Evolutionary conservation across 2,113 vertebrate species (phyloP), one percentile per base, ranked within the genome.

Genomic region (Montifringilla adamsi): DNA sequence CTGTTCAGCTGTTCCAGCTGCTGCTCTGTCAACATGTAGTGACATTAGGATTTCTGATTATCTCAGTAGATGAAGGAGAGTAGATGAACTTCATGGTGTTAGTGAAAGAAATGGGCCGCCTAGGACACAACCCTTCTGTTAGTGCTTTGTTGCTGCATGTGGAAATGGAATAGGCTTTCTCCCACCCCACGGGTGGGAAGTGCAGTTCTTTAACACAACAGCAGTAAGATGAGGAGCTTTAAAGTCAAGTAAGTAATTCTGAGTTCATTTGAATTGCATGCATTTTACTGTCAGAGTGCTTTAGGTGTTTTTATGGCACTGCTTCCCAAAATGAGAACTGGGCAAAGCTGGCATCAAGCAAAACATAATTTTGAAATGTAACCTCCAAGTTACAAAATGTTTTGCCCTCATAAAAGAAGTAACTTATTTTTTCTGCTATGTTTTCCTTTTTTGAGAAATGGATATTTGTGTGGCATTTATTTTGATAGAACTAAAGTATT

Each of bases 381-480:
- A 31, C 10, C 13, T 67, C 16, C 11, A 50, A 50, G 43, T 74
- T 87, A 49, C 3, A 1, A 1, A 69, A 43, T 0, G 1, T 28
- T 62, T 46, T 78, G 9, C 33, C 52, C 11, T 89, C 11, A 16
- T 43, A 26, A 81, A 76, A 35, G 46, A 70, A 50, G 41, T 13
- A 58, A 64, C 0, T 60, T 63, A 3, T 30, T 80, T 80, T 76
- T 50, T 44, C 33, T 31, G 3, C 31, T 60, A 10, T 7, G 2
- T 39, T 78, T 87, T 67, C 8, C 10, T 47, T 78, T 78, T 43
- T 46, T 59, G 35, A 89, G 50, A 53, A 72, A n/a, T 13, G 11
- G 20, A 6, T 49, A 58, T 67, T 89, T 84, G 7, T 66, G 26
- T 67, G 52, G 16, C 4, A 2, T 72, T 94, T 52, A 44, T 39